Evolutionary conservation across 2,888 invertebrate genomes (phyloP).

Genomic region (Lysandra bellargus): DNA sequence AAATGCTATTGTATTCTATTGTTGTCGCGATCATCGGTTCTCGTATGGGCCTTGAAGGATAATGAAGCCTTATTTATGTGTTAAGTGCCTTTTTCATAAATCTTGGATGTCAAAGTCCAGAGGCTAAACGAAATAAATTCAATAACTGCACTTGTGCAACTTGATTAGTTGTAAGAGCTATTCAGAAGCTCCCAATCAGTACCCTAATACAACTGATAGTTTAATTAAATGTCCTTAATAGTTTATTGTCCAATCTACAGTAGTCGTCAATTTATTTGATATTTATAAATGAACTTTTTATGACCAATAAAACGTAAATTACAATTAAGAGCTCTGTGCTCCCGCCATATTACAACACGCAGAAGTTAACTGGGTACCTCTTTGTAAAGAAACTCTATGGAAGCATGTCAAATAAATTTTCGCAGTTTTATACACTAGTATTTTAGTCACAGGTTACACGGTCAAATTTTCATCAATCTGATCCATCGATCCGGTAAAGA

Average conservation of each 20-base stretch:
- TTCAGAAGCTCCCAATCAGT: background rate
- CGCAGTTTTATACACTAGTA: too few relatives aligned
- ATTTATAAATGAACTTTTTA: constrained; percentile 22
- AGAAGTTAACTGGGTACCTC: background rate
- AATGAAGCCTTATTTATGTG: too few relatives aligned
- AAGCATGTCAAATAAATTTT: too few relatives aligned
- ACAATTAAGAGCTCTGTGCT: background rate
- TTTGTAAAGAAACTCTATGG: too few relatives aligned
- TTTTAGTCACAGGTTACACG: too few relatives aligned
- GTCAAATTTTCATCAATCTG: too few relatives aligned
- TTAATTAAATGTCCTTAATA: constrained; percentile 22
- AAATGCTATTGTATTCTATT: too few relatives aligned
- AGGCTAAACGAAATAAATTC: background rate
- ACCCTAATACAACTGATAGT: background rate
- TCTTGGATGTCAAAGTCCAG: too few relatives aligned
- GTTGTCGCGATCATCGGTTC: too few relatives aligned
- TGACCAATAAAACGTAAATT: background rate
- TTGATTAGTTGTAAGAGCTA: background rate
- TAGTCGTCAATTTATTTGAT: constrained; percentile 2
- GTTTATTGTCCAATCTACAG: constrained; percentile 17
- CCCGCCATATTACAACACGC: background rate
- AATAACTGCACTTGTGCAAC: background rate
- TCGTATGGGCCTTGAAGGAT: too few relatives aligned
- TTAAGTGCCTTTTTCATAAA: too few relatives aligned
- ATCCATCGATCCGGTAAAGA: too few relatives aligned